Base-by-base conservation (phyloP, 1,140 invertebrate genomes). In the Drosophila sp. region DNA sequence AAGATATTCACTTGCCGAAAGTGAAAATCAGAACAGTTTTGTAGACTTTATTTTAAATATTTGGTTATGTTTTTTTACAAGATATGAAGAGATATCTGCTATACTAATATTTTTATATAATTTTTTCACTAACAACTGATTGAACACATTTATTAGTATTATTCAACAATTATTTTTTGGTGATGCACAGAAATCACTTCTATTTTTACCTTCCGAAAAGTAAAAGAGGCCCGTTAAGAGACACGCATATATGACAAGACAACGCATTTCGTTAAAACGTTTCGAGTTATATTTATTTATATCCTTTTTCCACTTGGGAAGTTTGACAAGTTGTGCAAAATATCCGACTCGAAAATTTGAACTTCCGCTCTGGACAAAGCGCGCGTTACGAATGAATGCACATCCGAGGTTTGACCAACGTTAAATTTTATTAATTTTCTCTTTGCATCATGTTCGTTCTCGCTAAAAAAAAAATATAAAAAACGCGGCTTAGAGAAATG, bases 381-480 rank as follows among this genome's bases (percentile, higher is more conserved):
- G 40, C 77, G 74, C 83, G 74, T 63, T 69, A 76, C 80, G 82
- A 90, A 87, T 90, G 87, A 83, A 72, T 90, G 77, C 50, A 70
- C 62, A 78, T 76, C 25, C 69, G 70, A 46, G 46, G 53, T 62
- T 73, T 54, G 51, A 59, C 27, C 58, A 41, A 76, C 56, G 76
- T 90, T 90, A 75, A 87, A 71, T 86, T 82, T 76, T 72, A 78
- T 77, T 71, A 53, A 90, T 82, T 90, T 90, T 90, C 78, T 81
- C 78, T 90, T 76, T 72, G 45, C 32, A 46, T 25, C 34, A 9
- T 2, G 4, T n/a, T 57, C 32, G 45, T 64, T 70, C 58, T 70
- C 46, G 27, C 2, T 29, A 29, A 2, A 21, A 21, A 21, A 29
- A 29, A n/a, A n/a, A n/a, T n/a, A n/a, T n/a, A n/a, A n/a, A 7